phyloP scores from a whole-genome alignment of 1,140 invertebrate species.

The Eubasilissa regina region DNA sequence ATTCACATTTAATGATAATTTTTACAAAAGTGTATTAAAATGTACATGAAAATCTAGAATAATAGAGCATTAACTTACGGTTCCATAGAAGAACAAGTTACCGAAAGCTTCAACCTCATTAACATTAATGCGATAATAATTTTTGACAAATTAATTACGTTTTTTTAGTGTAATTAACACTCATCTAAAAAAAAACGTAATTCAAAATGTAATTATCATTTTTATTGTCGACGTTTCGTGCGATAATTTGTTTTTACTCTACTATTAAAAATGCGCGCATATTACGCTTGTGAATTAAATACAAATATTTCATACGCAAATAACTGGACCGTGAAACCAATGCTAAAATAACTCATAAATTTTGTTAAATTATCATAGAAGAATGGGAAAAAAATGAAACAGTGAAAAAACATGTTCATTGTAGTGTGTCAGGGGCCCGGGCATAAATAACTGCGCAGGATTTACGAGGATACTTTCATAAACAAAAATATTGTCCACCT shows the following conservation, averaged over 20 bases:
- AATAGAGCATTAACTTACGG: too few species aligned
- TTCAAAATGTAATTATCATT: neutral
- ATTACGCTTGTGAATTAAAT: conserved; percentile 32
- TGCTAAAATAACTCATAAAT: conserved; percentile 22
- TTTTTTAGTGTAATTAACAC: too few species aligned
- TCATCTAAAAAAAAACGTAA: too few species aligned
- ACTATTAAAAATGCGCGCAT: conserved; percentile 11
- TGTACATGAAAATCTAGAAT: too few species aligned
- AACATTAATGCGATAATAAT: too few species aligned
- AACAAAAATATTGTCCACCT: conserved; percentile 41
- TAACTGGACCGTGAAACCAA: conserved; percentile 18
- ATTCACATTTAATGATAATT: too few species aligned
- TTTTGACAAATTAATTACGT: too few species aligned
- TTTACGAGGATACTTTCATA: conserved; percentile 39
- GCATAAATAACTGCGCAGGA: conserved; percentile 29
- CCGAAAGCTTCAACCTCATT: too few species aligned
- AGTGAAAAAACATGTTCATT: conserved; percentile 33
- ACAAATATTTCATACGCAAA: conserved; percentile 4
- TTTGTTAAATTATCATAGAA: conserved; percentile 18
- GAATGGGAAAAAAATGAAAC: conserved; percentile 33
- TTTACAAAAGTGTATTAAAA: too few species aligned
- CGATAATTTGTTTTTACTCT: conserved; percentile 5
- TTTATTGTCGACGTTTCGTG: conserved; percentile 8
- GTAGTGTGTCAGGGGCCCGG: conserved; percentile 26
- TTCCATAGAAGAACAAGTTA: too few species aligned